phyloP scores from a whole-genome alignment of 2,113 vertebrate species.

The Trachemys scripta region DNA sequence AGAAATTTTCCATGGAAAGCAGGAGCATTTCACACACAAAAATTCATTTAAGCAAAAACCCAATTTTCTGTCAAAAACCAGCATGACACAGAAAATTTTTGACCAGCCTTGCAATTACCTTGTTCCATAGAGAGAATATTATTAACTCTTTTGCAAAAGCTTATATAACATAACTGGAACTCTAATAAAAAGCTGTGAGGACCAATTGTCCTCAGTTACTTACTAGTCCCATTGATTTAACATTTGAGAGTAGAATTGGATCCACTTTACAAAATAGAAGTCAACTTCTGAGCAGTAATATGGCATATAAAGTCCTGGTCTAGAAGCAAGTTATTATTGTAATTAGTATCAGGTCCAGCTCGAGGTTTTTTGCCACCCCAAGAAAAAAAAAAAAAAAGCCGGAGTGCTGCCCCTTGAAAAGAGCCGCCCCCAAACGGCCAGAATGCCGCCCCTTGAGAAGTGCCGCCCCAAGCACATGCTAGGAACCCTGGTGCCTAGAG shows the following conservation, averaged over 20 bases:
- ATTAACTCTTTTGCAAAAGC: not conserved
- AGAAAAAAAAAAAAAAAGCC: no score
- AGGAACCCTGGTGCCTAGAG: no score
- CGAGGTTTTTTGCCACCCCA: no score
- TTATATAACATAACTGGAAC: not conserved
- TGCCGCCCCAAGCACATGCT: no score
- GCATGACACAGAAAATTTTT: conserved; percentile 5
- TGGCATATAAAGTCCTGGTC: not conserved
- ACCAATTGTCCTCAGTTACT: not conserved
- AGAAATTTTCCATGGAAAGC: not conserved
- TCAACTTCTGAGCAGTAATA: not conserved
- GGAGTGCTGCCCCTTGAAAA: no score
- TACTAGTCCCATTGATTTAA: not conserved
- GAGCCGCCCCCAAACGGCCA: no score
- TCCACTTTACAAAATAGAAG: not conserved
- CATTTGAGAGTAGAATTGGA: not conserved
- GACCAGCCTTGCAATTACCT: not conserved
- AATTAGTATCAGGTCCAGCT: not conserved
- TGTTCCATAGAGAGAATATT: not conserved
- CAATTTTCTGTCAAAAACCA: not conserved
- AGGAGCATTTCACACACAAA: not conserved
- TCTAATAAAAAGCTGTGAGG: not conserved
- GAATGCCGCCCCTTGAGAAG: no score
- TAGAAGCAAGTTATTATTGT: not conserved
- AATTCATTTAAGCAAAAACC: not conserved